A percentile compares a stretch with the other conserved stretches of the same genome.
These are phyloP conservation scores for Dipodomys stephensi DNA, from an alignment of 2,113 vertebrate genomes.

Conservation along the genomic window DNA sequence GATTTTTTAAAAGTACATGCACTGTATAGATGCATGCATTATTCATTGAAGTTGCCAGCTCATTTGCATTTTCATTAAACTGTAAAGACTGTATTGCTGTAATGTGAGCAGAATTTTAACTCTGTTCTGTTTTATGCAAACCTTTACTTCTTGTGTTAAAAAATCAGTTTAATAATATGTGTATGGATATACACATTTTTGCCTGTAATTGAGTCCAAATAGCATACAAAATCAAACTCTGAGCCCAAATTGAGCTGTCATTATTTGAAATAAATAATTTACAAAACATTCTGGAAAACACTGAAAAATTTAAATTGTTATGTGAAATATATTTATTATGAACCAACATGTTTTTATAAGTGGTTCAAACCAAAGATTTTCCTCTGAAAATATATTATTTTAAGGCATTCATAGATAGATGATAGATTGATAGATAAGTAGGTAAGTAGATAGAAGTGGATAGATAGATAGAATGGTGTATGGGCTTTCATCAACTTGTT, in stretches of 20 bases:
- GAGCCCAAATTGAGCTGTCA: neutral
- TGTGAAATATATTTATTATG: constrained; percentile 21
- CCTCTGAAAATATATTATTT: no score
- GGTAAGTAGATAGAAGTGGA: no score
- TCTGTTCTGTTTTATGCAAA: constrained; percentile 29
- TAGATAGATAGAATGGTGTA: neutral
- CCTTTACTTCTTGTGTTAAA: constrained; percentile 28
- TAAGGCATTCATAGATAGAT: neutral
- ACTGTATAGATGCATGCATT: constrained; percentile 64
- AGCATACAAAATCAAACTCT: neutral
- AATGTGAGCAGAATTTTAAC: constrained; percentile 69
- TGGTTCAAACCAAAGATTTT: no score
- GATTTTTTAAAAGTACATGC: constrained; percentile 50
- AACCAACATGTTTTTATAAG: neutral
- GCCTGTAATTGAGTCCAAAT: neutral
- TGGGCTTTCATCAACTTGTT: no score
- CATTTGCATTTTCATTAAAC: constrained; percentile 81
- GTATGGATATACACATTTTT: neutral
- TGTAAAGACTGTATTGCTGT: constrained; percentile 56
- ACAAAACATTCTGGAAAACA: no score
- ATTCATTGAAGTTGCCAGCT: constrained; percentile 69
- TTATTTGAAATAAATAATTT: constrained; percentile 8
- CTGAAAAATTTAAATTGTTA: neutral
- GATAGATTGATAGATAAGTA: neutral
- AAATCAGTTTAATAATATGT: neutral